A percentile compares a stretch with the other conserved stretches of the same genome.
These are phyloP conservation scores for Caenorhabditis drosophilae DNA, from an alignment of 2,888 invertebrate species.

Conservation along the genomic window DNA sequence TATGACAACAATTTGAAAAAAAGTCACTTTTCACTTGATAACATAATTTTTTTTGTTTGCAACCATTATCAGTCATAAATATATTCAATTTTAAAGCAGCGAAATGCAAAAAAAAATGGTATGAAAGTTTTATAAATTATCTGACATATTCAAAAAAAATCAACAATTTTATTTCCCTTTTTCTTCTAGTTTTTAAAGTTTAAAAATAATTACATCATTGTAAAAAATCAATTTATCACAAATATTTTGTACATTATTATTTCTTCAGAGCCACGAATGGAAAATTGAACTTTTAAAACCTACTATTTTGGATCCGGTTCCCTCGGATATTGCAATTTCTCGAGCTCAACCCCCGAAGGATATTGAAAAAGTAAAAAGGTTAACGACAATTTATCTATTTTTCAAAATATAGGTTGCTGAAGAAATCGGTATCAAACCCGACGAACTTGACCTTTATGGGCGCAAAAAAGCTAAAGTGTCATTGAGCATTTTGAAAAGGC, in stretches of 20 bases:
- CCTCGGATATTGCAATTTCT: constrained; percentile 89
- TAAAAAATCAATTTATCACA: background rate
- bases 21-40: too few species aligned
- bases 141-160: too few species aligned
- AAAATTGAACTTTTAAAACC: constrained; percentile 51
- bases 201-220: too few species aligned
- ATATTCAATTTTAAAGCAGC: too few species aligned
- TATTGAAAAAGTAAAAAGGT: constrained; percentile 45
- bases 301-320: constrained; percentile 76
- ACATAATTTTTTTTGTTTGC: too few species aligned
- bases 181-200: too few species aligned
- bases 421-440: constrained; percentile 74
- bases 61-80: too few species aligned
- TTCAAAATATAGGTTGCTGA: constrained; percentile 52
- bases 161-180: too few species aligned
- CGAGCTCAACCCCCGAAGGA: constrained; percentile 73
- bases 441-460: constrained; percentile 88
- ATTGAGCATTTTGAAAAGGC: constrained; percentile 80
- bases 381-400: background rate
- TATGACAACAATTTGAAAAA: too few species aligned
- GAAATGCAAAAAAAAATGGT: too few species aligned
- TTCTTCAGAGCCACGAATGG: constrained; percentile 42
- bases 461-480: constrained; percentile 92
- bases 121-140: too few species aligned
- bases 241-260: background rate